Evolutionary conservation across 2,113 vertebrate species (phyloP).

Genomic region (Clarias gariepinus): DNA sequence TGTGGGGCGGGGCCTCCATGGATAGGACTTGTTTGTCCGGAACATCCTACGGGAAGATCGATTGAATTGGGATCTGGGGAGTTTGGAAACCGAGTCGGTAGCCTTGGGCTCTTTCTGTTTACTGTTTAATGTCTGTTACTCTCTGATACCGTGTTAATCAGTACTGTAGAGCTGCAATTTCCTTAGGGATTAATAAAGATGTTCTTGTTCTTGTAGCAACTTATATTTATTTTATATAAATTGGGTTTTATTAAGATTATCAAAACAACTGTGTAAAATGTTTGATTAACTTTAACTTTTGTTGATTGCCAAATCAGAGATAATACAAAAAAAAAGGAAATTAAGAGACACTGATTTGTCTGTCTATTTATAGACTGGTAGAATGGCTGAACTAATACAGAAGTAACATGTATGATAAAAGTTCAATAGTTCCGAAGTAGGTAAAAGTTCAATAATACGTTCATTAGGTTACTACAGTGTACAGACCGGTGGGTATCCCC

Average conservation of each 20-base stretch:
- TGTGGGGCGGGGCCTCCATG: too few relatives aligned
- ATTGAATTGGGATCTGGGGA: too few relatives aligned
- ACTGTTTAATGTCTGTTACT: too few relatives aligned
- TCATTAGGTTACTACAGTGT: background rate
- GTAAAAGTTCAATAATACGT: background rate
- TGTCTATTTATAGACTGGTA: too few relatives aligned
- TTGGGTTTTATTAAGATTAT: background rate
- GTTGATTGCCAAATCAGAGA: background rate
- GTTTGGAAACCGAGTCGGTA: too few relatives aligned
- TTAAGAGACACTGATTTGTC: too few relatives aligned
- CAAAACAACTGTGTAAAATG: background rate
- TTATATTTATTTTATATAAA: background rate
- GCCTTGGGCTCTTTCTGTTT: too few relatives aligned
- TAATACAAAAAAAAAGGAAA: background rate
- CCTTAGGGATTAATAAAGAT: too few relatives aligned
- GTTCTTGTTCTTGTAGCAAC: background rate
- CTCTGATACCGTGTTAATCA: too few relatives aligned
- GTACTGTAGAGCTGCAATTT: too few relatives aligned
- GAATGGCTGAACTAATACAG: background rate
- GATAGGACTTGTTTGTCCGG: too few relatives aligned
- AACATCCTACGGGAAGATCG: too few relatives aligned
- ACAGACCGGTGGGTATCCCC: conserved; percentile 20
- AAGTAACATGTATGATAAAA: background rate
- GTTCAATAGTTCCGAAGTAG: background rate
- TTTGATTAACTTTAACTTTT: background rate